phyloP scores from a whole-genome alignment of 2,797 vertebrate species.

The Syngnathus acus region DNA sequence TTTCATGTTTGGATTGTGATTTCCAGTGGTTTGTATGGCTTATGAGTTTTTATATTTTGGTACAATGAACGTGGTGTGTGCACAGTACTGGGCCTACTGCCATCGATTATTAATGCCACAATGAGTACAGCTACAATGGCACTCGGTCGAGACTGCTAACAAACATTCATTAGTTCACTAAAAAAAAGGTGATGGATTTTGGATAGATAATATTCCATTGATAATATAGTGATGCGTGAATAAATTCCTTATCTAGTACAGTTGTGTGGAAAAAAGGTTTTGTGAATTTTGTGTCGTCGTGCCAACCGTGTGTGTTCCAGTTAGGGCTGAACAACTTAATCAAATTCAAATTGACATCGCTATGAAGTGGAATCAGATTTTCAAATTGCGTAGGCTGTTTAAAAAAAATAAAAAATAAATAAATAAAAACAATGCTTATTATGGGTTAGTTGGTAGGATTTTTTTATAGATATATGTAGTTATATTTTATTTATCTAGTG shows the following conservation, averaged over 20 bases:
- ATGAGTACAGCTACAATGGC: background rate
- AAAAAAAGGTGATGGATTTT: background rate
- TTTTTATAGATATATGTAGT: no score
- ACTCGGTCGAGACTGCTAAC: background rate
- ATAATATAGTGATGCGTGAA: background rate
- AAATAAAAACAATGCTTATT: no score
- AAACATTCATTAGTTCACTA: background rate
- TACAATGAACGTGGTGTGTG: constrained; percentile 8
- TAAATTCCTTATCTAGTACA: background rate
- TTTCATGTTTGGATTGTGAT: constrained; percentile 7
- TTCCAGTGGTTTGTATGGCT: constrained; percentile 11
- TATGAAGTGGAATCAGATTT: no score
- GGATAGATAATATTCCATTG: background rate
- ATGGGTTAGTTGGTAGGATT: no score
- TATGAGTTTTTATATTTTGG: constrained; percentile 12
- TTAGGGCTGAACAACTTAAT: no score
- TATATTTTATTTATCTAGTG: no score
- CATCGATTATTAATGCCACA: background rate
- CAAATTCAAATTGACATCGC: no score
- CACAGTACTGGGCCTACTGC: background rate
- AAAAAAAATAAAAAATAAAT: no score
- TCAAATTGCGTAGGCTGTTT: no score
- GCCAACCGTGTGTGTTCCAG: background rate
- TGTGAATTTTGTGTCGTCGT: background rate
- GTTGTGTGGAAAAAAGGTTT: background rate